Evolutionary conservation across 2,888 invertebrate species (phyloP).

Genomic region (Emmelina monodactyla): DNA sequence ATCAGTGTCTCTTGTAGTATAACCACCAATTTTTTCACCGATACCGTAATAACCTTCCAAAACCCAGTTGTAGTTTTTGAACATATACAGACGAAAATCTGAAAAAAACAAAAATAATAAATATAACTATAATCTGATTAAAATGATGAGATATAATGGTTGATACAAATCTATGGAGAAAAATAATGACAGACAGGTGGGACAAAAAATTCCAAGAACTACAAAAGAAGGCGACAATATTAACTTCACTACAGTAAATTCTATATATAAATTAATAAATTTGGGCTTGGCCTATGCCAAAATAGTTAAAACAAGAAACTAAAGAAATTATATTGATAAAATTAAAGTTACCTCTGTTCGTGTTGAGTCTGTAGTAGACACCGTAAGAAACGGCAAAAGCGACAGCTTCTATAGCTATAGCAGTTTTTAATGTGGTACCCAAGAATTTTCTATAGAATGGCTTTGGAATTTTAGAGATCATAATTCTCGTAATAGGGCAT

Average conservation of each 20-base stretch:
- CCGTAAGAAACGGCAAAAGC: constrained; percentile 69
- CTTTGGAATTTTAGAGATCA: constrained; percentile 73
- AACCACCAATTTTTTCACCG: constrained; percentile 69
- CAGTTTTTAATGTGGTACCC: constrained; percentile 57
- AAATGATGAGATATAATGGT: background rate
- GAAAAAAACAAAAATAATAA: constrained; percentile 24
- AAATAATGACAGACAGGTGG: no score
- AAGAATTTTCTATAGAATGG: constrained; percentile 58
- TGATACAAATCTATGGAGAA: background rate
- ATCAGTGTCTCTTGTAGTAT: constrained; percentile 61
- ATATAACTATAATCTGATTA: no score
- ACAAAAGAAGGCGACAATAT: no score
- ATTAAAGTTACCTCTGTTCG: constrained; percentile 75
- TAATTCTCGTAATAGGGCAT: no score
- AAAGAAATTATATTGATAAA: no score
- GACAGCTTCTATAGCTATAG: constrained; percentile 68
- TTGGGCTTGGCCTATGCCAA: no score
- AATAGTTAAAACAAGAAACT: no score
- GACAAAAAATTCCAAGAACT: no score
- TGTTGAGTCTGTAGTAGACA: constrained; percentile 74
- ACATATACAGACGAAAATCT: constrained; percentile 77
- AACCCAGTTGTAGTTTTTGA: constrained; percentile 69
- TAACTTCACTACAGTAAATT: no score
- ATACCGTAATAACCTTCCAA: constrained; percentile 74
- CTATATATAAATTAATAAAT: no score